Conservation (phyloP, 1,140 invertebrate species). For the Atta cephalotes region DNA sequence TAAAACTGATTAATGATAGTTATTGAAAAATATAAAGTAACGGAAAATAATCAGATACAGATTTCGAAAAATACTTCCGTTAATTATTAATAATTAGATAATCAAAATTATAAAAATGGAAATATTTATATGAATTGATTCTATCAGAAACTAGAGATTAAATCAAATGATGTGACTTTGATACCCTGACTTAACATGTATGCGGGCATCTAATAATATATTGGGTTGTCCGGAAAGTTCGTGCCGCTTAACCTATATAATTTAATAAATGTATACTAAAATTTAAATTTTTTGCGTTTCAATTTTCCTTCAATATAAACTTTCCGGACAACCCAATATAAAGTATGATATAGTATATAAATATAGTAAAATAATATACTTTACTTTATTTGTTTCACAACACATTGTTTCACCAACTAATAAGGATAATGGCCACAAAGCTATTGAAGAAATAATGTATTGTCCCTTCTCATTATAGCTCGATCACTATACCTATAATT, state of each 20-base stretch:
- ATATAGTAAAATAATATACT: slow-evolving; percentile 13
- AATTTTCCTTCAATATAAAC: too few species aligned
- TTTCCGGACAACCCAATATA: too few species aligned
- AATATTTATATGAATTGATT: neutral
- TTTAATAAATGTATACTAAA: too few species aligned
- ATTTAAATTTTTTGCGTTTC: too few species aligned
- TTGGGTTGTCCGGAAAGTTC: too few species aligned
- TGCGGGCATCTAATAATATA: neutral
- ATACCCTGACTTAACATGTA: neutral
- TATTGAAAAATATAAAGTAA: neutral
- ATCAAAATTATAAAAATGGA: slow-evolving; percentile 8
- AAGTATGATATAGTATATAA: neutral
- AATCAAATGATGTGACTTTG: neutral
- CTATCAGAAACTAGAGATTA: neutral
- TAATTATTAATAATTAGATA: neutral
- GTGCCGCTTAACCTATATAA: too few species aligned
- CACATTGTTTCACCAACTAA: neutral
- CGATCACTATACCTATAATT: slow-evolving; percentile 20
- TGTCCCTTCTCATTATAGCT: neutral
- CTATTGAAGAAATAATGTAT: slow-evolving; percentile 10
- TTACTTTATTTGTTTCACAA: neutral
- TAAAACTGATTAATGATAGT: neutral
- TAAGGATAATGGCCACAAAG: neutral
- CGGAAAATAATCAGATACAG: neutral
- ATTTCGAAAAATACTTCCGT: neutral